Base-by-base conservation (phyloP, 2,888 invertebrate genomes). In the Parnassius smintheus region DNA sequence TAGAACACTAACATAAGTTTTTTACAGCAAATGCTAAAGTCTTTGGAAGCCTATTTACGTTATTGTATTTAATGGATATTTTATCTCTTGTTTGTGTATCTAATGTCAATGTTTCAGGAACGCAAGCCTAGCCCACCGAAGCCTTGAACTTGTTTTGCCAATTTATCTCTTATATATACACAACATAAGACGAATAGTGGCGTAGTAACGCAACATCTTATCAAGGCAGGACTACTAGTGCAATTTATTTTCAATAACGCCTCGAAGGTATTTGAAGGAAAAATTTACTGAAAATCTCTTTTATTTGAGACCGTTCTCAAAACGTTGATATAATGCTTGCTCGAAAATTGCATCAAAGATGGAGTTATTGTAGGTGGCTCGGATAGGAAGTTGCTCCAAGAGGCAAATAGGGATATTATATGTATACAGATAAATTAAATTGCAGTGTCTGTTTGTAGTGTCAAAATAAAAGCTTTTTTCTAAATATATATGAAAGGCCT, bases 171-270 rank as follows among this genome's bases (percentile, higher is more conserved):
- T 59, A 52, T 46, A 56, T 51, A 51, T 56, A 63, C 52, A 59
- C 44, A 56, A 56, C 56, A 56, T 51, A 9, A 56, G 63, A 56
- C 46, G 9, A 22, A 55, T n/a, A 52, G 22, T 52, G 50, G 59
- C 18, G 18, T 50, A 25, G 58, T 42, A 41, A 13, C 44, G 49
- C 8, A 45, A 51, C 25, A 55, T 42, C 25, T 35, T 35, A 44
- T 49, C 50, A 42, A 25, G 8, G 12, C 62, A n/a, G 49, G 49
- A 35, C 56, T 45, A 35, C 35, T 55, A 51, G 56, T 59, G 59
- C 63, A 56, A 63, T 63, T 63, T 63, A 59, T 63, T 63, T 59
- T 59, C 63, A 63, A 63, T 63, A 63, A 63, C 63, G 59, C 63
- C 59, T 54, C 51, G 51, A 48, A 59, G 63, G 48, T 56, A 59